Evolutionary conservation across 2,113 vertebrate species (phyloP), one percentile per base, ranked within the genome.

Genomic region (Bettongia penicillata): DNA sequence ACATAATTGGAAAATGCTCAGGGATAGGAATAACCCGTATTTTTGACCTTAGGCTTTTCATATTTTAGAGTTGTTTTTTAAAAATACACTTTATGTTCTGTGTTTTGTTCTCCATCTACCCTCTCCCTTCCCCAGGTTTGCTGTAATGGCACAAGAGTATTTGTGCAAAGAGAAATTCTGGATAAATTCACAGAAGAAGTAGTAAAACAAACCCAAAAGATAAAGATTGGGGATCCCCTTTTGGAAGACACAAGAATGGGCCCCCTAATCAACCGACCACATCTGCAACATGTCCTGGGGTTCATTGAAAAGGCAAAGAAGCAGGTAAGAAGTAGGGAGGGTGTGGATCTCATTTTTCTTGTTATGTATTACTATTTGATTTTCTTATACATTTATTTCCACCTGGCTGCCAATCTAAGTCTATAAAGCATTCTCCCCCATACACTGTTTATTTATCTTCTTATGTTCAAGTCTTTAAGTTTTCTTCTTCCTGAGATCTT

Each of bases 71-170:
- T 47, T n/a, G 43, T 49, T 93, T 0, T 6, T 31, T 22, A 14
- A 3, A 24, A 11, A 26, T 0, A 16, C 3, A 77, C 0, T 55
- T 50, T 12, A 24, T 90, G 0, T 37, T 28, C 93, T 96, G 4
- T 93, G 53, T 95, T 61, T 68, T 68, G 28, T 68, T 68, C 31
- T 37, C 61, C 11, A 0, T 28, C 26, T 93, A 25, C 43, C 84
- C 55, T 90, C 95, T 90, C 24, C 89, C 49, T 7, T 90, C 0
- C 90, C 52, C 91, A 99, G 99, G 99, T 99, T 23, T 99, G 99
- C 97, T 99, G 99, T 97, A 99, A 99, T 0, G 99, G 99, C 37
- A 99, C 99, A 0, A 98, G 99, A 9, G 99, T 99, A 22, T 99
- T 99, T 94, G 99, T 99, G 55, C 99, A 99, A 94, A 99, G 98